phyloP scores from a whole-genome alignment of 2,113 vertebrate species.

The Siniperca knerii region DNA sequence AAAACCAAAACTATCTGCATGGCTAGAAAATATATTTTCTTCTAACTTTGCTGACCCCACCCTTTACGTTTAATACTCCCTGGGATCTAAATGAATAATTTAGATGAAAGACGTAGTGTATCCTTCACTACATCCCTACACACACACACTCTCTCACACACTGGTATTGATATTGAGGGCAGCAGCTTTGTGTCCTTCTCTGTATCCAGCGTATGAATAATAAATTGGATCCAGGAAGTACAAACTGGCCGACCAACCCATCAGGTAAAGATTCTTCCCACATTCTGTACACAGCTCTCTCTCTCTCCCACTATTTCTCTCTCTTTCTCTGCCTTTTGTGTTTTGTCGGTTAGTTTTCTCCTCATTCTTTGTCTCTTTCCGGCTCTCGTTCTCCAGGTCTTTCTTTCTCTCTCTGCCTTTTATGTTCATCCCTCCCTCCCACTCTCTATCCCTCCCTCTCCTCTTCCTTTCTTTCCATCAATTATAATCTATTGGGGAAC shows the following conservation, averaged over 20 bases:
- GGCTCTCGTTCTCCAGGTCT: slow-evolving; percentile 8
- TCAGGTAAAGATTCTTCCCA: slow-evolving; percentile 42
- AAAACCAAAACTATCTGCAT: not conserved
- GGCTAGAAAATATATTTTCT: not conserved
- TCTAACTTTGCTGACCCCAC: not conserved
- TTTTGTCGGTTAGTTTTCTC: slow-evolving; percentile 28
- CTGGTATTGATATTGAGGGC: slow-evolving; percentile 52
- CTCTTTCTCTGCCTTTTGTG: slow-evolving; percentile 15
- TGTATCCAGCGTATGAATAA: slow-evolving; percentile 82
- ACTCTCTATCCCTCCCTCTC: not conserved
- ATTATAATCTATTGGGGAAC: slow-evolving; percentile 40
- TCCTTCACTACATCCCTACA: too few relatives aligned
- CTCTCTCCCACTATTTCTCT: not conserved
- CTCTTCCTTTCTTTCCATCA: slow-evolving; percentile 67
- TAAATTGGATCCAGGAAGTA: slow-evolving; percentile 84
- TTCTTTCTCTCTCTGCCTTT: slow-evolving; percentile 1
- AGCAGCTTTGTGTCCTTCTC: slow-evolving; percentile 67
- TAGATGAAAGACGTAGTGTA: not conserved
- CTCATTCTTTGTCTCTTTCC: slow-evolving; percentile 22
- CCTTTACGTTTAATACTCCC: not conserved
- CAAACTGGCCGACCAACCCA: slow-evolving; percentile 58
- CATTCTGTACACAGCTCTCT: slow-evolving; percentile 42
- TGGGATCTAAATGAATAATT: slow-evolving; percentile 27
- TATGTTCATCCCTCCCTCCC: slow-evolving; percentile 37
- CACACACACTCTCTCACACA: not conserved